phyloP scores from a whole-genome alignment of 2,113 vertebrate species.

The Stigmatopora nigra region DNA sequence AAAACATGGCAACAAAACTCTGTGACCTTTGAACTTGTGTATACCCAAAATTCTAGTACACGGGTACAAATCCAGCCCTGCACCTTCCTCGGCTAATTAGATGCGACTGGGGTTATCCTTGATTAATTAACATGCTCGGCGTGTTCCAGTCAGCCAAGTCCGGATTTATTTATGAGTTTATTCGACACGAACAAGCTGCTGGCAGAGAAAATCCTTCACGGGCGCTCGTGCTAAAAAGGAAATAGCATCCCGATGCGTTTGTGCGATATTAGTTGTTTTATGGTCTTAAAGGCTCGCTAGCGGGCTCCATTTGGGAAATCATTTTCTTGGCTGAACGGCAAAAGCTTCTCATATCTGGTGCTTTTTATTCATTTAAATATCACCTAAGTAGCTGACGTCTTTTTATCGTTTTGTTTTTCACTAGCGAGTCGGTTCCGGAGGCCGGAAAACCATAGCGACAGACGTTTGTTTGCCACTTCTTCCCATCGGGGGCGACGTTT shows the following conservation, averaged over 20 bases:
- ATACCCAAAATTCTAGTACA: too few relatives aligned
- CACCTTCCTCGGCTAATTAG: too few relatives aligned
- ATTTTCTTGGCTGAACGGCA: neutral
- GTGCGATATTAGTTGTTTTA: neutral
- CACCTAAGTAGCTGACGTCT: neutral
- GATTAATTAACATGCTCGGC: neutral
- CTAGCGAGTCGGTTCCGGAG: neutral
- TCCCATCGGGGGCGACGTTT: neutral
- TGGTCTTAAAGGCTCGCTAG: neutral
- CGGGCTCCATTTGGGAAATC: neutral
- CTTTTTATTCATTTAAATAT: neutral
- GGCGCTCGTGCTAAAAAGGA: neutral
- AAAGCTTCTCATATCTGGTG: neutral
- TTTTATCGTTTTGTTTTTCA: neutral
- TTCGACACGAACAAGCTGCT: neutral
- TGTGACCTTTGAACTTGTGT: too few relatives aligned
- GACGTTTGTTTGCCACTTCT: neutral
- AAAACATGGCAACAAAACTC: too few relatives aligned
- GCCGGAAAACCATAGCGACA: neutral
- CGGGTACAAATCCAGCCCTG: too few relatives aligned
- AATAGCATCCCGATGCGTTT: neutral
- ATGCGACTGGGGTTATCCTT: too few relatives aligned
- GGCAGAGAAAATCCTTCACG: neutral
- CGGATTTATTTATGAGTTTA: neutral
- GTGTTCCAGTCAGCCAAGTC: neutral